phyloP scores from a whole-genome alignment of 2,113 vertebrate genomes.

The Grus americana region DNA sequence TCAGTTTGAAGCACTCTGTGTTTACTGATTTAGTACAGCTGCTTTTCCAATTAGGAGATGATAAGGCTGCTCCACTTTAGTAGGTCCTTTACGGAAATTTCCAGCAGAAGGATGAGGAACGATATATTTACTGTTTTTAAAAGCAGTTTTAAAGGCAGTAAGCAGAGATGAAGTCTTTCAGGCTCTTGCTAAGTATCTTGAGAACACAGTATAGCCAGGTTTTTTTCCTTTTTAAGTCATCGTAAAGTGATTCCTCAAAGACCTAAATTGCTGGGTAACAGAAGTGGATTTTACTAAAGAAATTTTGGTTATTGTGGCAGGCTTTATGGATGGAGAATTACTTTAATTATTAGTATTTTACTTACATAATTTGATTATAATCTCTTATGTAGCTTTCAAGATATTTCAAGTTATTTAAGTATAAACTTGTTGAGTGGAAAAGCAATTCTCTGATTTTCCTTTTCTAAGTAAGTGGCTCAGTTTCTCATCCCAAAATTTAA shows the following conservation, averaged over 20 bases:
- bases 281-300: not conserved
- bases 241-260: not conserved
- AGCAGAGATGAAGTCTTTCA: not conserved
- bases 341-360: slow-evolving; percentile 5
- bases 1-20: not conserved
- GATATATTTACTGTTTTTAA: not conserved
- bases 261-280: not conserved
- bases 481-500: not conserved
- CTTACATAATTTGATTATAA: not conserved
- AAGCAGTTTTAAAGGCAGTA: not conserved
- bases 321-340: not conserved
- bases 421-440: not conserved
- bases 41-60: not conserved
- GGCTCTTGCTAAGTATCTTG: not conserved
- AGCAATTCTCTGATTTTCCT: not conserved
- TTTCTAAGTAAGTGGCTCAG: not conserved
- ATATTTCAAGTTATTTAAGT: not conserved
- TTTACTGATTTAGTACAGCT: not conserved
- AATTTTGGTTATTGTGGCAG: not conserved
- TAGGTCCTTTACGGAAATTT: not conserved
- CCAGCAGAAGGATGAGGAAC: not conserved
- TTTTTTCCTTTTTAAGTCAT: not conserved
- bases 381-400: not conserved
- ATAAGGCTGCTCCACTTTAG: not conserved
- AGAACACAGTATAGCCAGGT: not conserved